Percentiles rank a stretch among this genome's conserved stretches.
Conservation (phyloP, 1,140 invertebrate genomes). For the Drosophila lacteicornis region DNA sequence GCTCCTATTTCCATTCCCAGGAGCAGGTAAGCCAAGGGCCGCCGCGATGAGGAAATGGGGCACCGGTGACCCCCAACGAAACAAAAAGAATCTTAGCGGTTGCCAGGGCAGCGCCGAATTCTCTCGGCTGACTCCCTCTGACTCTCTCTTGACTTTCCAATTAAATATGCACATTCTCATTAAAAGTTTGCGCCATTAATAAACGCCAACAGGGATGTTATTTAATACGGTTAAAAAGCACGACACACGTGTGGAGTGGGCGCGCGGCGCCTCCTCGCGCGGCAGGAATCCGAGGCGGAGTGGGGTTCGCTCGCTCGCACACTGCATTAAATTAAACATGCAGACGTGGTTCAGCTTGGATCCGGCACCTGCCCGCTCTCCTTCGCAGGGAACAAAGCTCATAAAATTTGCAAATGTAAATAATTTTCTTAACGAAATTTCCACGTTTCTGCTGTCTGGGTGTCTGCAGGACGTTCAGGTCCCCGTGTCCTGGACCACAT, state of each 20-base stretch:
- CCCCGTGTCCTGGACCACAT: constrained; percentile 62
- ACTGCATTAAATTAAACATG: constrained; percentile 73
- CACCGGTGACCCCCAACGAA: constrained; percentile 23
- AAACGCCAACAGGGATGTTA: constrained; percentile 83
- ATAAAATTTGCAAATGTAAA: constrained; percentile 83
- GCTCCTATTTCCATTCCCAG: constrained; percentile 7
- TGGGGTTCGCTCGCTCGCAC: constrained; percentile 9
- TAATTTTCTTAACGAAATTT: constrained; percentile 82
- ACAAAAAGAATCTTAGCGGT: constrained; percentile 62
- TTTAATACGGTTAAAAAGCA: constrained; percentile 83
- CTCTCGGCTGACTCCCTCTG: constrained; percentile 13
- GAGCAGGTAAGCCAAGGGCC: constrained; percentile 61
- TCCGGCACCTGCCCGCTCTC: constrained; percentile 14
- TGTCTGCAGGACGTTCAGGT: constrained; percentile 17
- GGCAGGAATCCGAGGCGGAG: constrained; percentile 11
- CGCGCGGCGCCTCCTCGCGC: constrained; percentile 2
- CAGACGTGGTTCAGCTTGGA: constrained; percentile 45
- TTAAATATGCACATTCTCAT: constrained; percentile 85
- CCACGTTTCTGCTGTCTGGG: constrained; percentile 57
- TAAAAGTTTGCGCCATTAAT: constrained; percentile 85
- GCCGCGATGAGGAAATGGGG: constrained; percentile 11
- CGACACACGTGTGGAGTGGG: constrained; percentile 72
- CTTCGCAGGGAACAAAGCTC: constrained; percentile 64
- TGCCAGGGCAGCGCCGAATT: constrained; percentile 50
- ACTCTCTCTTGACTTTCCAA: constrained; percentile 77